phyloP scores from a whole-genome alignment of 2,113 vertebrate genomes.

The Oceanodroma tethys region DNA sequence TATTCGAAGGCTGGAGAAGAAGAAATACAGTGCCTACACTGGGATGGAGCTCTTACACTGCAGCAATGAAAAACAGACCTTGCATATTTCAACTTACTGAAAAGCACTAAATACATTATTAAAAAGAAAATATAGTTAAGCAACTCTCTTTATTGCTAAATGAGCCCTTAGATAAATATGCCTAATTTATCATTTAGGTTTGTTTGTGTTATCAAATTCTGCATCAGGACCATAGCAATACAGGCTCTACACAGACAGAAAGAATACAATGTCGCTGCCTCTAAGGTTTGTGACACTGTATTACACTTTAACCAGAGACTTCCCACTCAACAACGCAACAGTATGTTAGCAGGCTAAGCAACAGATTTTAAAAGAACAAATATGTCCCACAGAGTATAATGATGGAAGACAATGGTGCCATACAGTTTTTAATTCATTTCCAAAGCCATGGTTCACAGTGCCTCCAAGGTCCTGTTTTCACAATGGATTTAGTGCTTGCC shows the following conservation, averaged over 20 bases:
- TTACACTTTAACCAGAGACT: background rate
- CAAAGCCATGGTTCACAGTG: background rate
- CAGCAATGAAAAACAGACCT: background rate
- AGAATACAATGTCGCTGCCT: background rate
- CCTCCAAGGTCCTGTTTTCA: background rate
- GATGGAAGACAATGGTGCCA: background rate
- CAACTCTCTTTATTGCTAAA: background rate
- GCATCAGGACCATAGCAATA: background rate
- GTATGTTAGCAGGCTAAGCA: background rate
- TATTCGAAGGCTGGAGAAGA: background rate
- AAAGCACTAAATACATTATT: constrained; percentile 7
- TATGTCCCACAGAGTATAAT: background rate
- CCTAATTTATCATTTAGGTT: background rate
- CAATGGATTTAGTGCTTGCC: background rate
- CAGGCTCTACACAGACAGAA: background rate
- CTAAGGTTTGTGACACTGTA: background rate
- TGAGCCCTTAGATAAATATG: background rate
- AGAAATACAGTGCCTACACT: background rate
- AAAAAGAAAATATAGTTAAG: constrained; percentile 7
- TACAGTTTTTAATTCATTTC: background rate
- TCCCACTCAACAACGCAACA: background rate
- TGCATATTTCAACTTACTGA: background rate
- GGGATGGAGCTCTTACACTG: background rate
- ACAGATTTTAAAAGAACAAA: background rate
- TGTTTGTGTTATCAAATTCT: background rate